Conservation (phyloP, 2,888 invertebrate genomes). For the Epirrita christyi region DNA sequence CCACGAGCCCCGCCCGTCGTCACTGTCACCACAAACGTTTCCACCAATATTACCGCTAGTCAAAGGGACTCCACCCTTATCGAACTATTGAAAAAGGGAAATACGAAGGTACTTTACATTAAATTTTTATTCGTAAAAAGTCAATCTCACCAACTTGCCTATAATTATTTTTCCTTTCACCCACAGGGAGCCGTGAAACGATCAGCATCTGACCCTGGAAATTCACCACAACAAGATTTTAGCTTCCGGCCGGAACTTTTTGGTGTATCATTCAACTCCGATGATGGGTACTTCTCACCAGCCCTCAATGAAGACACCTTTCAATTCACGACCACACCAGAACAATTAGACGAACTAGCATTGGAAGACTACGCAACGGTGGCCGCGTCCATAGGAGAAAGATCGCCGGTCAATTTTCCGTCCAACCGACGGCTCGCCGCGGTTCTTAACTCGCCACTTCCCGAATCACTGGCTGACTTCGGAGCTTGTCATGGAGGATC, state of each 20-base stretch:
- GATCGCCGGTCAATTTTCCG: constrained; percentile 84
- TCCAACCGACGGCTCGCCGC: constrained; percentile 91
- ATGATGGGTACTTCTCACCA: constrained; percentile 87
- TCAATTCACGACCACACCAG: constrained; percentile 86
- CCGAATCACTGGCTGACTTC: constrained; percentile 92
- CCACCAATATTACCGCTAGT: constrained; percentile 53
- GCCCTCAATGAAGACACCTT: constrained; percentile 91
- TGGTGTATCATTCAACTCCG: constrained; percentile 86
- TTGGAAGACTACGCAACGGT: constrained; percentile 86
- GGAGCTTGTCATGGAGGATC: constrained; percentile 89
- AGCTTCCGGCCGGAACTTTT: constrained; percentile 86
- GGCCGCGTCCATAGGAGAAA: constrained; percentile 84
- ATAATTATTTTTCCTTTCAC: constrained; percentile 13
- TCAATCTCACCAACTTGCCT: constrained; percentile 5
- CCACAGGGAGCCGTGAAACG: constrained; percentile 87
- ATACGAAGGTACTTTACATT: constrained; percentile 74
- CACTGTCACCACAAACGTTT: constrained; percentile 63
- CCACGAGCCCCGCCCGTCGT: constrained; percentile 73
- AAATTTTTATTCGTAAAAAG: neutral
- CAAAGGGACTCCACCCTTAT: constrained; percentile 92
- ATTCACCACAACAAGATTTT: constrained; percentile 84
- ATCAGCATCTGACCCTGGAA: constrained; percentile 89
- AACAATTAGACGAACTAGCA: constrained; percentile 87
- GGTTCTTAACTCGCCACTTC: constrained; percentile 90
- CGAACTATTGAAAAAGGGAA: constrained; percentile 90